phyloP scores from a whole-genome alignment of 1,140 invertebrate species.

The Leguminivora glycinivorella region DNA sequence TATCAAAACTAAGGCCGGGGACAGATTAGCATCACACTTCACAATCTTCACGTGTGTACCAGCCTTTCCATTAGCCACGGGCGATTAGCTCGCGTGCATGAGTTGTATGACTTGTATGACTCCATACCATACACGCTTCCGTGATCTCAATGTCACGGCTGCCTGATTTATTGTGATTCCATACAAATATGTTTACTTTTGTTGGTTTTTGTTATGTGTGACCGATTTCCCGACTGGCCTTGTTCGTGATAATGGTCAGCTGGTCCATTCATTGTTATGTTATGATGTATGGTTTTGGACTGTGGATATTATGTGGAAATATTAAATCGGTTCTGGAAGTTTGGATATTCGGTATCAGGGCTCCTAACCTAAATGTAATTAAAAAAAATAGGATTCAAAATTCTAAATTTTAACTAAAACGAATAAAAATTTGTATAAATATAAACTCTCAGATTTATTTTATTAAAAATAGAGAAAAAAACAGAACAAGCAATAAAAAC shows the following conservation, averaged over 20 bases:
- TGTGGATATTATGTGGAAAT: neutral
- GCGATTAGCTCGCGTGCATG: constrained; percentile 20
- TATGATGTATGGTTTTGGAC: neutral
- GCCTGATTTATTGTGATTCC: constrained; percentile 21
- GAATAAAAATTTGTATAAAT: no score
- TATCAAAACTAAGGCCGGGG: neutral
- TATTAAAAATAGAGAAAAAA: no score
- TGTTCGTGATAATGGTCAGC: neutral
- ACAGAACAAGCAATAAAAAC: no score
- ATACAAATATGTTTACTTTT: constrained; percentile 27
- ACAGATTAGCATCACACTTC: neutral
- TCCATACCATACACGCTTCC: constrained; percentile 24
- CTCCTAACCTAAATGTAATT: no score
- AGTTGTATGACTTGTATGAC: no score
- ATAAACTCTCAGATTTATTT: no score
- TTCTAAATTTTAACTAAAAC: no score
- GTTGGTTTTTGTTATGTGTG: constrained; percentile 7
- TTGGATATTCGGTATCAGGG: no score
- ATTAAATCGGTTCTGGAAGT: neutral
- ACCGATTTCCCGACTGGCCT: neutral
- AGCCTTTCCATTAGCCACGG: constrained; percentile 22
- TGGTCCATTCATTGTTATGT: neutral
- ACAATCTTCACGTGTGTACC: neutral
- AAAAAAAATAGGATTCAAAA: no score
- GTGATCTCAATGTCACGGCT: constrained; percentile 24